Evolutionary conservation across 2,797 vertebrate species (phyloP), one percentile per base, ranked within the genome.

Genomic region (Leptatherina wallacei): DNA sequence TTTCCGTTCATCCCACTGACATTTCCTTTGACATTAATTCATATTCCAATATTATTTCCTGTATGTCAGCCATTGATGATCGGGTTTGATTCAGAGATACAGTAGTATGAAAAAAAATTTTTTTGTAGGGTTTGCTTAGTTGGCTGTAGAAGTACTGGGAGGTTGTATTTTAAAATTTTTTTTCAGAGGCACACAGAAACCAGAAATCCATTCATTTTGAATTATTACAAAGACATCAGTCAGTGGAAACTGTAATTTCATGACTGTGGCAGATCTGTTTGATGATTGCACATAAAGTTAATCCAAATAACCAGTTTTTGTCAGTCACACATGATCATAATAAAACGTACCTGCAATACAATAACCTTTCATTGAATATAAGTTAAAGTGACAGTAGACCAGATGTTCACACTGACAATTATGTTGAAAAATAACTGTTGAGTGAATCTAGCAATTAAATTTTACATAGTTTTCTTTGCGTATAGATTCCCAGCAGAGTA

Each of bases 181-280:
- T 22, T 40, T 58, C 33, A 36, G 42, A 69, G 54, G 63, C 77
- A 54, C 57, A 29, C 36, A 56, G 36, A 82, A 79, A 71, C 12
- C 55, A 83, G 64, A 75, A 36, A 49, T 49, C 18, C 9, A 49
- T 49, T 49, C 7, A 47, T 47, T 49, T 22, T 44, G 54, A 64
- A 74, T 69, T 36, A 77, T 29, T 54, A 27, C 51, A 68, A 81
- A 75, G 68, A 66, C 68, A 73, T 80, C 66, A 81, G 77, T 67
- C 75, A 10, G 55, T 64, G 71, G 80, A 73, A 77, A 71, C 77
- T 73, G 63, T 72, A 71, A 42, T 69, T 75, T 73, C 65, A 76
- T 83, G 38, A 72, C 77, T 75, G 56, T 20, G 73, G 78, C 66
- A 57, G 62, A 79, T 65, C 73, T 78, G 54, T 73, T 65, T 2